A percentile compares a stretch with the other conserved stretches of the same genome.
Evolutionary conservation across 2,888 invertebrate genomes (phyloP).

Genomic region (Liopterus haemorrhoidalis): DNA sequence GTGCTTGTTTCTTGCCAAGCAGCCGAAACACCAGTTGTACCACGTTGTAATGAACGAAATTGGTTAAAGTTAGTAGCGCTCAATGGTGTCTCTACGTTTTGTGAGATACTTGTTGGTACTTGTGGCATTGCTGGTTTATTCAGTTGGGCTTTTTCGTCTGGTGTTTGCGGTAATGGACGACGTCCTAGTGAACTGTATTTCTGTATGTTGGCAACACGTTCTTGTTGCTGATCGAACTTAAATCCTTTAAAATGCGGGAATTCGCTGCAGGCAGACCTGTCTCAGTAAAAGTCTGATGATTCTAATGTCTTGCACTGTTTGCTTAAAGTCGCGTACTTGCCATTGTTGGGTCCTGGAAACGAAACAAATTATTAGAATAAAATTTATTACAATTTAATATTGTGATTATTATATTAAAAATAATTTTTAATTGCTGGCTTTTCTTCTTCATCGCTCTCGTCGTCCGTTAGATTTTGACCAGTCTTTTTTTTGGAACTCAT

Average conservation of each 20-base stretch:
- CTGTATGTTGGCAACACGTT: conserved; percentile 45
- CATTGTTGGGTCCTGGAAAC: conserved; percentile 64
- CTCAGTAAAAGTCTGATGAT: conserved; percentile 93
- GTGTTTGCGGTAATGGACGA: conserved; percentile 45
- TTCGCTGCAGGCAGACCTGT: conserved; percentile 57
- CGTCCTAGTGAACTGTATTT: conserved; percentile 46
- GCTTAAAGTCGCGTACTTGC: conserved; percentile 92
- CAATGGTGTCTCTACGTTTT: conserved; percentile 27
- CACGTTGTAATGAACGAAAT: conserved; percentile 49
- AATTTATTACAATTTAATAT: conserved; percentile 40
- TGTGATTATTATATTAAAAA: neutral
- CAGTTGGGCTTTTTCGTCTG: conserved; percentile 41
- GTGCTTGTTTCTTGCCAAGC: conserved; percentile 43
- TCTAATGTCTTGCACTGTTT: conserved; percentile 94
- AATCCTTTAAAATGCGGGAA: conserved; percentile 49
- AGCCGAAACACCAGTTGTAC: conserved; percentile 26
- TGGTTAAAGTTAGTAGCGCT: conserved; percentile 48
- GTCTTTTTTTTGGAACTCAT: no score
- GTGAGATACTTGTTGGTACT: conserved; percentile 30
- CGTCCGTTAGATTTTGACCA: no score
- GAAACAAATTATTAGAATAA: no score
- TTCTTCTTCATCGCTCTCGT: no score
- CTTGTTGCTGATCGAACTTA: conserved; percentile 50
- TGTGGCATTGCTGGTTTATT: conserved; percentile 43
- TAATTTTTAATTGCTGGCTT: no score